These are phyloP conservation scores for Falco berigora DNA, from an alignment of 2,797 vertebrate species.

Conservation along the genomic window DNA sequence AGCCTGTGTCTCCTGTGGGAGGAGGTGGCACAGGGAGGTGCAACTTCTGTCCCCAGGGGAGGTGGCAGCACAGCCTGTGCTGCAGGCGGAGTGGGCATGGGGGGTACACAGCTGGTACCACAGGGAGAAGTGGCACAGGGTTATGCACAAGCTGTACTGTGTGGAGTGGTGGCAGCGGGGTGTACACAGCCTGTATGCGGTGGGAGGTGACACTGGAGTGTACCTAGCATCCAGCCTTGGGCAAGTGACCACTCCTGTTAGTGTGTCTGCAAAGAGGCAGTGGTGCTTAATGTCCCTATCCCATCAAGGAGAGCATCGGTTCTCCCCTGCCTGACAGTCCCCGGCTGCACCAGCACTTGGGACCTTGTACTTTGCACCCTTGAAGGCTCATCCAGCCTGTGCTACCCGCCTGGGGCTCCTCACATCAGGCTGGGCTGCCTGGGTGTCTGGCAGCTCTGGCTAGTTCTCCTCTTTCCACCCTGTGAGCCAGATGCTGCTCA, in stretches of 20 bases:
- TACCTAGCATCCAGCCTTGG: rapidly evolving
- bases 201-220: not conserved
- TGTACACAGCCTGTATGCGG: rapidly evolving
- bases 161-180: not conserved
- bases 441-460: not conserved
- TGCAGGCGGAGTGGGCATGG: rapidly evolving
- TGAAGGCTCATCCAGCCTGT: not conserved
- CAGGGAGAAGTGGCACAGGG: not conserved
- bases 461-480: not conserved
- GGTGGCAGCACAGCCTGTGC: not conserved
- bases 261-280: not conserved
- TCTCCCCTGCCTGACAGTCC: not conserved
- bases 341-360: rapidly evolving
- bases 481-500: not conserved
- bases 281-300: not conserved
- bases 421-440: not conserved
- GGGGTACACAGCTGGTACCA: not conserved
- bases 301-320: rapidly evolving
- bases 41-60: not conserved
- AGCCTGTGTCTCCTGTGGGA: rapidly evolving
- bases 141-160: too few relatives aligned
- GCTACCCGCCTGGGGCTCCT: not conserved
- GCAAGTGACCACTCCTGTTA: not conserved
- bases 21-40: not conserved
- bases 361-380: not conserved